A percentile compares a stretch with the other conserved stretches of the same genome.
Evolutionary conservation across 2,888 invertebrate genomes (phyloP).

Genomic region (Agrotis clavis): DNA sequence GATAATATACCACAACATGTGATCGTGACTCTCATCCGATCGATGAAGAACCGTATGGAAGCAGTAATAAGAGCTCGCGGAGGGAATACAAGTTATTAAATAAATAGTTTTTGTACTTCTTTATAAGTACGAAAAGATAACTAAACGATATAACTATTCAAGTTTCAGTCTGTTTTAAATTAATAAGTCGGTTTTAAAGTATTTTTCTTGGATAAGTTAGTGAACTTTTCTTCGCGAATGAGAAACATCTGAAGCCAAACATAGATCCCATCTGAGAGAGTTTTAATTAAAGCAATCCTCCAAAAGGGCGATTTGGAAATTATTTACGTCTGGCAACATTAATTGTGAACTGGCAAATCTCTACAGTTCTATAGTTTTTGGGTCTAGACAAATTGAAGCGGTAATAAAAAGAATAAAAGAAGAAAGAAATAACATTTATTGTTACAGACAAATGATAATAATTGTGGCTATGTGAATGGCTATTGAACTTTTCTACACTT

Average conservation of each 20-base stretch:
- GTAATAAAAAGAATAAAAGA: background rate
- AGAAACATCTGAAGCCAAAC: constrained; percentile 26
- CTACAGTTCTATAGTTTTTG: constrained; percentile 1
- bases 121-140: too few species aligned
- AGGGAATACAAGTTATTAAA: too few species aligned
- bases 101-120: too few species aligned
- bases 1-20: too few species aligned
- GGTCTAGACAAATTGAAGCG: constrained; percentile 5
- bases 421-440: too few species aligned
- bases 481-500: too few species aligned
- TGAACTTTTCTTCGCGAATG: constrained; percentile 15
- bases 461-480: too few species aligned
- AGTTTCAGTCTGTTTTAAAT: background rate
- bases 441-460: too few species aligned
- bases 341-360: constrained; percentile 23
- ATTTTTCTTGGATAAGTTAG: constrained; percentile 1
- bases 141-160: too few species aligned
- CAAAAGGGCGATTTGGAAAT: constrained; percentile 35
- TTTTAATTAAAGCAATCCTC: constrained; percentile 51
- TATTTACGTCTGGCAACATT: constrained; percentile 32
- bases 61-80: too few species aligned
- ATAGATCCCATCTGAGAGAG: constrained; percentile 24
- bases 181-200: background rate
- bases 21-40: too few species aligned
- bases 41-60: too few species aligned